Evolutionary conservation across 2,888 invertebrate genomes (phyloP).

Genomic region (Tillus elongatus): DNA sequence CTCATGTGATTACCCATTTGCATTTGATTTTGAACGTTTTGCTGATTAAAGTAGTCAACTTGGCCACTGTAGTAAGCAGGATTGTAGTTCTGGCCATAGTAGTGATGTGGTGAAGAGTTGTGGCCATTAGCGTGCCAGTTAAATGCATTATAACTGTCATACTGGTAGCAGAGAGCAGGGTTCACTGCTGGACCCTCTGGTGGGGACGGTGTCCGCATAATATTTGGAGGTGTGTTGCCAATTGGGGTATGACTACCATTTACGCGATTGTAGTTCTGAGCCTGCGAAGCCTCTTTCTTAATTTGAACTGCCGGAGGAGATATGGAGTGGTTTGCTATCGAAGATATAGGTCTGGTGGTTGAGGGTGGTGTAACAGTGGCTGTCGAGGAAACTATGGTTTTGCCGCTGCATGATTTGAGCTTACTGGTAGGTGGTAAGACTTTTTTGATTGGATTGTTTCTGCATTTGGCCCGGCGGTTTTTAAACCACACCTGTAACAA

Average conservation of each 20-base stretch:
- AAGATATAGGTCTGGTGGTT: too few relatives aligned
- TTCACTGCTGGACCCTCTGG: constrained; percentile 60
- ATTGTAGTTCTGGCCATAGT: constrained; percentile 35
- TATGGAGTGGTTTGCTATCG: too few relatives aligned
- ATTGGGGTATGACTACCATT: constrained; percentile 63
- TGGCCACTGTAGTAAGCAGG: constrained; percentile 34
- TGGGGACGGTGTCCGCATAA: constrained; percentile 70
- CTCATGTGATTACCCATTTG: constrained; percentile 34
- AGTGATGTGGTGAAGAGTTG: constrained; percentile 33
- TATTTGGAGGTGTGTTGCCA: constrained; percentile 65
- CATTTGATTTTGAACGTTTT: constrained; percentile 32
- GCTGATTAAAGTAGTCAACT: constrained; percentile 36
- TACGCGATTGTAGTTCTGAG: constrained; percentile 40
- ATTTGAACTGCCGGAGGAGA: constrained; percentile 51
- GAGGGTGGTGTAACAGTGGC: constrained; percentile 59
- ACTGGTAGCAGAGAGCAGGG: constrained; percentile 35
- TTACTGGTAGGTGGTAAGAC: too few relatives aligned
- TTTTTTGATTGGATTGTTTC: too few relatives aligned
- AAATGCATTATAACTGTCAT: constrained; percentile 35
- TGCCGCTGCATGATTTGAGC: too few relatives aligned
- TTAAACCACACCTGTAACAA: too few relatives aligned
- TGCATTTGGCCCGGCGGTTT: too few relatives aligned
- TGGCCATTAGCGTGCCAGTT: constrained; percentile 35
- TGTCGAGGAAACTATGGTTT: constrained; percentile 45
- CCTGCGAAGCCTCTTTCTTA: constrained; percentile 51